Evolutionary conservation across 1,140 invertebrate species (phyloP).

Genomic region (Drosophila leontia): DNA sequence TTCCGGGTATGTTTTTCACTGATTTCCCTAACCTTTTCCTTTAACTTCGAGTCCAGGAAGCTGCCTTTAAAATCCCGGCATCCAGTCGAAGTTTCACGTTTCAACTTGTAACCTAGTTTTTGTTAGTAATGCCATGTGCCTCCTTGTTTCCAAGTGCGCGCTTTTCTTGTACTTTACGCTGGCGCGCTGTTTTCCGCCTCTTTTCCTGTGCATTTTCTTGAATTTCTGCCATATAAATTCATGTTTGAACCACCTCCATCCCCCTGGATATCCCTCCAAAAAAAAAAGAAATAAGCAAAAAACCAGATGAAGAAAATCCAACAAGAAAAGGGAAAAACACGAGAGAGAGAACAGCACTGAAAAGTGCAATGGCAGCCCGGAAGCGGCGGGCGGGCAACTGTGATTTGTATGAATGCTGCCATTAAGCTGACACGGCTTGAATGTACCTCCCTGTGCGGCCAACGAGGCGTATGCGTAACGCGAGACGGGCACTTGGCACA

Average conservation of each 20-base stretch:
- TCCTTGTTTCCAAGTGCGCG: conserved; percentile 46
- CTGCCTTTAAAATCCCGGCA: conserved; percentile 37
- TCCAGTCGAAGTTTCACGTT: conserved; percentile 61
- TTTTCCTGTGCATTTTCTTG: conserved; percentile 61
- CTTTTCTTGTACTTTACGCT: conserved; percentile 64
- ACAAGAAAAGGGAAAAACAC: conserved; percentile 30
- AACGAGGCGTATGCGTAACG: conserved; percentile 61
- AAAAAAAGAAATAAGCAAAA: conserved; percentile 16
- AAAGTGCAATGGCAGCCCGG: conserved; percentile 70
- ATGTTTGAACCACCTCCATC: conserved; percentile 31
- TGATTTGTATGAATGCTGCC: conserved; percentile 77
- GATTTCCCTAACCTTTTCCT: neutral
- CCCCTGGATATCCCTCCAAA: conserved; percentile 2
- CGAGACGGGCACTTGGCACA: conserved; percentile 21
- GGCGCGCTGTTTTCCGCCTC: conserved; percentile 40
- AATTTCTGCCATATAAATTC: conserved; percentile 71
- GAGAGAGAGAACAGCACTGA: conserved; percentile 44
- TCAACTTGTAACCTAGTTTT: conserved; percentile 75
- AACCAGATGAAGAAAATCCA: conserved; percentile 25
- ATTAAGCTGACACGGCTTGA: conserved; percentile 63
- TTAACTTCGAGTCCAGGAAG: neutral
- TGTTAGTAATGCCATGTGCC: conserved; percentile 30
- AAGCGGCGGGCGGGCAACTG: conserved; percentile 51
- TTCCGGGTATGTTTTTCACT: conserved; percentile 33
- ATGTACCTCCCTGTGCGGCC: conserved; percentile 25